These are phyloP conservation scores for Camptogramma bilineatum DNA, from an alignment of 2,888 invertebrate species.

Conservation along the genomic window DNA sequence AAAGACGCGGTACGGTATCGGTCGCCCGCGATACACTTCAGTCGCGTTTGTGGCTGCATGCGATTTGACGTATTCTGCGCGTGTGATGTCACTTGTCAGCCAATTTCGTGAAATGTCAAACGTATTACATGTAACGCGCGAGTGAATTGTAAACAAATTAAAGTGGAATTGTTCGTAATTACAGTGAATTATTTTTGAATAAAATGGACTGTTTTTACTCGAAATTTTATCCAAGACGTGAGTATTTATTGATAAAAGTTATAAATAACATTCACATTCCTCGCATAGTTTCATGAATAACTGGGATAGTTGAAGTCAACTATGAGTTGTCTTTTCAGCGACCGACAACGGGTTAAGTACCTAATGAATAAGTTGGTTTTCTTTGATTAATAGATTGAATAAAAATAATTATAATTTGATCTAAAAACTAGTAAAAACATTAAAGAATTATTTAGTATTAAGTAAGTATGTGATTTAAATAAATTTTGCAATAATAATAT, in stretches of 20 bases:
- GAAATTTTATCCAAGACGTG: conserved; percentile 84
- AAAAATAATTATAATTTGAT: neutral
- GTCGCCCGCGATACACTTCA: conserved; percentile 86
- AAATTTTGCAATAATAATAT: too few species aligned
- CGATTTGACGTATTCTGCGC: conserved; percentile 86
- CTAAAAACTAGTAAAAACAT: too few species aligned
- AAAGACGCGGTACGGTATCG: conserved; percentile 86
- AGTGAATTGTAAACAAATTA: conserved; percentile 83
- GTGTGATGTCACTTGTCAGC: conserved; percentile 84
- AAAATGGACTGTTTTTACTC: conserved; percentile 85
- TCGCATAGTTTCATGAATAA: conserved; percentile 71
- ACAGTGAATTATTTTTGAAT: conserved; percentile 70
- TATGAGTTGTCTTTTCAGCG: conserved; percentile 7
- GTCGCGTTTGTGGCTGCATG: conserved; percentile 85
- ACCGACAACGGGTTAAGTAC: conserved; percentile 13
- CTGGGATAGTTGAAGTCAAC: conserved; percentile 48
- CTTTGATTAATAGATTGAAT: too few species aligned
- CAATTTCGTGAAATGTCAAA: conserved; percentile 84
- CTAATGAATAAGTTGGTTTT: neutral
- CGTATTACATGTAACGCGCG: conserved; percentile 78
- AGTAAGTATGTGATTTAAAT: too few species aligned
- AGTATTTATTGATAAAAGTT: conserved; percentile 73
- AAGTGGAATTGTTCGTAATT: conserved; percentile 75
- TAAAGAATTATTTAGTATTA: too few species aligned
- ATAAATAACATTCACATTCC: conserved; percentile 80